A percentile compares a stretch with the other conserved stretches of the same genome.
These are phyloP conservation scores for Rhynchotus rufescens DNA, from an alignment of 2,797 vertebrate genomes.

Conservation along the genomic window DNA sequence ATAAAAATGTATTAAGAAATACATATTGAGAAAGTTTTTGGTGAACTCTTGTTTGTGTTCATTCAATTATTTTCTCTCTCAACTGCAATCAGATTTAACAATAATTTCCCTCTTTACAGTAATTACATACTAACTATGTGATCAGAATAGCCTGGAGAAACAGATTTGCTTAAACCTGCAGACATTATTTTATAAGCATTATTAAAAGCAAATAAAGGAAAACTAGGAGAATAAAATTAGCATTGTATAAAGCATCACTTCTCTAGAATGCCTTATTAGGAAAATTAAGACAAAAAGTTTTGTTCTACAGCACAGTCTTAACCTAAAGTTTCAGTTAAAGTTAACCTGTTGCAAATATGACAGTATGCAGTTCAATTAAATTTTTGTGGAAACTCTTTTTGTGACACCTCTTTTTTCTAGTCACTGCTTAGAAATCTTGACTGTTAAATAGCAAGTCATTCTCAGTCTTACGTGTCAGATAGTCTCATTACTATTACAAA, in stretches of 20 bases:
- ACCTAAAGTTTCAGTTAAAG: neutral
- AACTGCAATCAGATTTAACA: neutral
- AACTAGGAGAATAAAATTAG: slow-evolving; percentile 27
- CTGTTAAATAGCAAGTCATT: neutral
- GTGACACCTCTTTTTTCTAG: neutral
- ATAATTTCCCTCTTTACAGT: slow-evolving; percentile 35
- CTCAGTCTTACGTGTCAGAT: neutral
- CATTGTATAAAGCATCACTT: neutral
- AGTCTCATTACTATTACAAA: neutral
- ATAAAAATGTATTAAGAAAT: neutral
- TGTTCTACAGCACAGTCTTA: neutral
- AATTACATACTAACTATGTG: slow-evolving; percentile 51
- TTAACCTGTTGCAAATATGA: neutral
- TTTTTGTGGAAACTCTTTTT: neutral
- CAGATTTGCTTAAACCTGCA: slow-evolving; percentile 44
- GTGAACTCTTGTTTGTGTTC: neutral
- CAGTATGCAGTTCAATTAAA: neutral
- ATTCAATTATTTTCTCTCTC: slow-evolving; percentile 17
- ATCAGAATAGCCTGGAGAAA: slow-evolving; percentile 39
- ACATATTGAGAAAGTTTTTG: neutral
- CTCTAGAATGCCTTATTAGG: neutral
- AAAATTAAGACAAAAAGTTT: neutral
- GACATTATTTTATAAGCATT: slow-evolving; percentile 48
- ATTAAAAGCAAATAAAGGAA: slow-evolving; percentile 63
- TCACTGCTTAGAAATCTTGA: too few relatives aligned